Conservation (phyloP, 2,797 vertebrate species). For the Lepus oiostolus region DNA sequence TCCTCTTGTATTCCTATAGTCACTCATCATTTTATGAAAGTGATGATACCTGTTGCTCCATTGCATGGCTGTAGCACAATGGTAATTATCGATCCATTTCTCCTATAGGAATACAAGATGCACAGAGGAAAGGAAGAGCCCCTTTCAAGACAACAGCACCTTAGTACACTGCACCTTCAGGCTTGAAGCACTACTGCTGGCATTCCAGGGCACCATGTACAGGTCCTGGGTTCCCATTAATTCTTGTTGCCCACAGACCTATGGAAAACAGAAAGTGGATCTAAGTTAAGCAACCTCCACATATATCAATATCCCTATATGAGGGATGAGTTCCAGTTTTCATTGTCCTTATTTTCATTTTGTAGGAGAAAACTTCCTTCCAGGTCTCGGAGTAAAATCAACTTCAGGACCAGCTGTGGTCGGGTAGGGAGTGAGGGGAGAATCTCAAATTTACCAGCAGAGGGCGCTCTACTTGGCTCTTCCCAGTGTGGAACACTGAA, state of each 20-base stretch:
- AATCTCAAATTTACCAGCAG: background rate
- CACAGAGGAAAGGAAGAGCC: conserved; percentile 42
- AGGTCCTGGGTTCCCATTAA: background rate
- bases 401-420: background rate
- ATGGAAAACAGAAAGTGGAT: background rate
- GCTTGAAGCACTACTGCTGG: background rate
- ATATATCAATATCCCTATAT: background rate
- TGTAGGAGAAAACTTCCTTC: conserved; percentile 16
- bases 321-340: background rate
- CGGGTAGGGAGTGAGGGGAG: too few relatives aligned
- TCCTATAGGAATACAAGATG: conserved; percentile 67
- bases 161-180: background rate
- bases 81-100: background rate
- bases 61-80: background rate
- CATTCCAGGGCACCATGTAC: background rate
- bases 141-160: background rate
- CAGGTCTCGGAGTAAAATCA: background rate
- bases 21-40: background rate
- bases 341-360: background rate
- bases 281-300: conserved; percentile 1
- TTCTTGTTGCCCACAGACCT: conserved; percentile 10
- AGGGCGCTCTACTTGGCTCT: background rate
- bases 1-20: conserved; percentile 70
- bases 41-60: conserved; percentile 5
- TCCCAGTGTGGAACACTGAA: background rate